Evolutionary conservation across 2,797 vertebrate genomes (phyloP).

Genomic region (Malacoraja senta): DNA sequence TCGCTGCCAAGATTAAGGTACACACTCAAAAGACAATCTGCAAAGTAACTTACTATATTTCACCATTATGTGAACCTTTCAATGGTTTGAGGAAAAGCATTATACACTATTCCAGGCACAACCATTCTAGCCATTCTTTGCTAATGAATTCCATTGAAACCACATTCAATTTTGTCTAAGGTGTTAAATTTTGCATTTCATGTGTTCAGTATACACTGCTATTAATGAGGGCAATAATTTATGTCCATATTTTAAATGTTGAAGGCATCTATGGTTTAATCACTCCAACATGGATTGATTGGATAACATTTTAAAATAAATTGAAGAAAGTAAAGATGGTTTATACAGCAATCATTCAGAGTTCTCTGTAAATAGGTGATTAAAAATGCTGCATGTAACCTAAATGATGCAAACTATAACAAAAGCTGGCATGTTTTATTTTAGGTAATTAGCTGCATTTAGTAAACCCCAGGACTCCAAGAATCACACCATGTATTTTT

Average conservation of each 20-base stretch:
- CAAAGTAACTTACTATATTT: neutral
- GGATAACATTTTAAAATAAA: constrained; percentile 37
- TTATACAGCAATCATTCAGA: constrained; percentile 23
- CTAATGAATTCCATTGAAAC: neutral
- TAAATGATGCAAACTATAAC: neutral
- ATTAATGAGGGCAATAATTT: neutral
- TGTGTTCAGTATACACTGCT: constrained; percentile 32
- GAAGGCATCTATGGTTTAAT: constrained; percentile 40
- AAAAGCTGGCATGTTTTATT: constrained; percentile 1
- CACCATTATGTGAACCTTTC: neutral
- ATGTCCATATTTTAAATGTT: constrained; percentile 41
- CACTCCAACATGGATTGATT: constrained; percentile 42
- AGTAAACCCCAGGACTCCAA: constrained; percentile 24
- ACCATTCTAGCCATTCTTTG: neutral
- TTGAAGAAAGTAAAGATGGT: constrained; percentile 37
- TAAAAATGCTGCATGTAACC: neutral
- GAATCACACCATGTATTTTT: neutral
- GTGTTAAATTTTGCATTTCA: constrained; percentile 39
- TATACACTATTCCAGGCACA: neutral
- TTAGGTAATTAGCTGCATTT: constrained; percentile 26
- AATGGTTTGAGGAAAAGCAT: neutral
- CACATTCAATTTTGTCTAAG: neutral
- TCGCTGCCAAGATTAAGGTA: neutral
- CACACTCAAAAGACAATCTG: neutral
- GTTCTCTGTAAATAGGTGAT: constrained; percentile 3